A percentile compares a stretch with the other conserved stretches of the same genome.
These are phyloP conservation scores for Alouatta palliata DNA, from an alignment of 2,113 vertebrate species.

Conservation along the genomic window DNA sequence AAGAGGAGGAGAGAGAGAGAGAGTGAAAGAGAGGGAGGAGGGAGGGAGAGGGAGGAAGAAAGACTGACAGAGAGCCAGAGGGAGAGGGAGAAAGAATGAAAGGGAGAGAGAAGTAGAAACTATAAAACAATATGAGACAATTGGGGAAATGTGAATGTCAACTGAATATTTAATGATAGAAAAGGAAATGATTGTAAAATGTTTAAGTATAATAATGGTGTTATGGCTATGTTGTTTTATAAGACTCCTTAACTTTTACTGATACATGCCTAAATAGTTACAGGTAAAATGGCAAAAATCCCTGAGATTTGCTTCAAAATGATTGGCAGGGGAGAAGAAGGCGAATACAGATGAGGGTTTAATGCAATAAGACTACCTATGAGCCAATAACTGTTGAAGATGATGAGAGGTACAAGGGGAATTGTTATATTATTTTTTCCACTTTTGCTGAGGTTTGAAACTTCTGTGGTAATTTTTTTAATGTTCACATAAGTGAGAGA, in stretches of 20 bases:
- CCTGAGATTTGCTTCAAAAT: not conserved
- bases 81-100: too few relatives aligned
- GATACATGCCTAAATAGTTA: slow-evolving; percentile 24
- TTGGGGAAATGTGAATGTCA: not conserved
- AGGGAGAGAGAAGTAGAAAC: not conserved
- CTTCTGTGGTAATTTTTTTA: not conserved
- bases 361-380: not conserved
- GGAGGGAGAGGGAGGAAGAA: too few relatives aligned
- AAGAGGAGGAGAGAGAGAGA: not conserved
- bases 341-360: not conserved
- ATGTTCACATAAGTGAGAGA: not conserved
- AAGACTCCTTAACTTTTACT: not conserved
- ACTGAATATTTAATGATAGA: not conserved
- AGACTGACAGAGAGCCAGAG: not conserved
- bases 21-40: too few relatives aligned
- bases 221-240: not conserved
- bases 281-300: slow-evolving; percentile 10
- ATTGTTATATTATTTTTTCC: not conserved
- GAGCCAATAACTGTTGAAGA: not conserved
- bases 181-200: not conserved
- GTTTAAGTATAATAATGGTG: not conserved
- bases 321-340: not conserved
- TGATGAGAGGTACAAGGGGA: too few relatives aligned
- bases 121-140: not conserved
- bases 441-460: not conserved